Conservation (phyloP, 1,140 invertebrate species). For the Trinorchestia longiramus region DNA sequence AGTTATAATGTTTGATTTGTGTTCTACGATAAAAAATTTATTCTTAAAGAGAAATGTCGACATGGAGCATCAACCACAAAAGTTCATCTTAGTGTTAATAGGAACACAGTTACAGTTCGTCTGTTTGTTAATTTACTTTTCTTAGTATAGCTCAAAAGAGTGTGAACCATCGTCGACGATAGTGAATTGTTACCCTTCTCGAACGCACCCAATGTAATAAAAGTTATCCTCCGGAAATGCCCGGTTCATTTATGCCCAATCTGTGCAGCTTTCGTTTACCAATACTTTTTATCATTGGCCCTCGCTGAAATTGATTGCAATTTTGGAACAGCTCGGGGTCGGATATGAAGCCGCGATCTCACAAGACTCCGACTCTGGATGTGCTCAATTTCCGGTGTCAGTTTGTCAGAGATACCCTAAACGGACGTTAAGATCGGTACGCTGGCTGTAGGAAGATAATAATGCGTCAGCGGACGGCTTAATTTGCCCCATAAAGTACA, state of each 20-base stretch:
- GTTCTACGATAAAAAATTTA: no score
- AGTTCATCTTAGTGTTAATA: no score
- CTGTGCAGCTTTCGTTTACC: background rate
- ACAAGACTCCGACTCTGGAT: background rate
- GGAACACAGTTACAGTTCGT: no score
- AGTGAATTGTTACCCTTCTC: no score
- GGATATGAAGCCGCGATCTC: background rate
- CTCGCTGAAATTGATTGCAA: background rate
- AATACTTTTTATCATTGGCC: background rate
- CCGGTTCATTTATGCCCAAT: background rate
- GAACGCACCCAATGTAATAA: no score
- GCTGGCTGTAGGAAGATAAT: background rate
- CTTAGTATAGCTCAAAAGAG: no score
- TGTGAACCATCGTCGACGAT: no score
- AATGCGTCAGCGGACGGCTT: conserved; percentile 2
- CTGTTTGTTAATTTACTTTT: no score
- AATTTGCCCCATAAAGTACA: conserved; percentile 10
- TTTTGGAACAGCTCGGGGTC: background rate
- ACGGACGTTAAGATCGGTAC: background rate
- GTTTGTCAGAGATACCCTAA: background rate
- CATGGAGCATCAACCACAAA: no score
- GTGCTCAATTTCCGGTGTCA: background rate
- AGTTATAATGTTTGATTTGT: no score
- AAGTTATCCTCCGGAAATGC: background rate
- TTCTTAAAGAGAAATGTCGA: no score